Evolutionary conservation across 1,140 invertebrate species (phyloP).

Genomic region (Bombus affinis): DNA sequence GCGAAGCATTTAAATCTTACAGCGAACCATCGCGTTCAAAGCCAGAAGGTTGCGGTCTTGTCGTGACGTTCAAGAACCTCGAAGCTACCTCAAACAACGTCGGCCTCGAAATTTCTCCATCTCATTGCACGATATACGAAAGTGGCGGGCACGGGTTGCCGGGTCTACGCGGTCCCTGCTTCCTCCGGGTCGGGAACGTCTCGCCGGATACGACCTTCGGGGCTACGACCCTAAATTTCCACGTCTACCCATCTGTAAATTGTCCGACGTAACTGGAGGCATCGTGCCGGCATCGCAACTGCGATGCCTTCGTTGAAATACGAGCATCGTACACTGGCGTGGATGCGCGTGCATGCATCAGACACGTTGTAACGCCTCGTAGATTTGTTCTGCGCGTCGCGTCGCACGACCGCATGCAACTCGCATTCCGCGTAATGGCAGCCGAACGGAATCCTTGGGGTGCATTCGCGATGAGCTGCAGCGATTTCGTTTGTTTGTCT

Average conservation of each 20-base stretch:
- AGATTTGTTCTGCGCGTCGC: constrained; percentile 21
- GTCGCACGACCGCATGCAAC: constrained; percentile 28
- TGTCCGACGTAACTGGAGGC: constrained; percentile 24
- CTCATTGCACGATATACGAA: constrained; percentile 14
- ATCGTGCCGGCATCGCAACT: background rate
- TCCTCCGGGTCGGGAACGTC: constrained; percentile 14
- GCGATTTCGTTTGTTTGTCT: constrained; percentile 14
- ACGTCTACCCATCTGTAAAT: constrained; percentile 43
- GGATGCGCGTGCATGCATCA: constrained; percentile 53
- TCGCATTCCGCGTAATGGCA: constrained; percentile 47
- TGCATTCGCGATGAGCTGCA: constrained; percentile 56
- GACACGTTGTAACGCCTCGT: constrained; percentile 42
- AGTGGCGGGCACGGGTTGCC: background rate
- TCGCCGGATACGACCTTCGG: background rate
- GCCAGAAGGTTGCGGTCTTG: background rate
- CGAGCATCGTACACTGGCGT: constrained; percentile 40
- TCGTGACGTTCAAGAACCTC: background rate
- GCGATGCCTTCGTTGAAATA: constrained; percentile 57
- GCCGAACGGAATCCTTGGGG: constrained; percentile 45
- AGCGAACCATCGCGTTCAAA: background rate
- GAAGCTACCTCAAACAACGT: background rate
- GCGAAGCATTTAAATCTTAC: background rate
- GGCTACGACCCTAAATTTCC: constrained; percentile 45
- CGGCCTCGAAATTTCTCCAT: constrained; percentile 33
- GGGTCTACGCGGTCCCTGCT: too few species aligned